A percentile compares a stretch with the other conserved stretches of the same genome.
Conservation (phyloP, 2,888 invertebrate species). For the Apamea epomidion region DNA sequence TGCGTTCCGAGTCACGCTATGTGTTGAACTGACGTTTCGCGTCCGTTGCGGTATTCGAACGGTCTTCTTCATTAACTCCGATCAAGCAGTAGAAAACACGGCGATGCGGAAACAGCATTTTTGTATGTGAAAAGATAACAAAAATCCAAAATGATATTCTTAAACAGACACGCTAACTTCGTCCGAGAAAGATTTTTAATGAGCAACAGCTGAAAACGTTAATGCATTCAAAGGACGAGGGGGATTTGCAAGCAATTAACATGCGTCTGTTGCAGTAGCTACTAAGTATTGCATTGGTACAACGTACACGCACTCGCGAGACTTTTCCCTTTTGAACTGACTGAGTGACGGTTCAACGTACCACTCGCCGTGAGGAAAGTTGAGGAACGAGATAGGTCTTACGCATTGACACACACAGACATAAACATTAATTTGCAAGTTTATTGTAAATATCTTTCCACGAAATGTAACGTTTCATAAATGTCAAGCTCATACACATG, state of each 20-base stretch:
- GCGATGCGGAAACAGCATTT: slow-evolving; percentile 59
- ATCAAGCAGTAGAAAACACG: slow-evolving; percentile 73
- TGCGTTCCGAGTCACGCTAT: slow-evolving; percentile 81
- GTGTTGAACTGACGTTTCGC: slow-evolving; percentile 80
- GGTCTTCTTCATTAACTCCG: slow-evolving; percentile 78
- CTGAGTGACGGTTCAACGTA: slow-evolving; percentile 77
- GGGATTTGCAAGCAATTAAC: slow-evolving; percentile 57
- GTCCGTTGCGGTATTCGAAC: slow-evolving; percentile 72
- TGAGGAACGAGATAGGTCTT: slow-evolving; percentile 77
- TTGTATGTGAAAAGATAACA: slow-evolving; percentile 35
- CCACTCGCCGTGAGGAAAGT: slow-evolving; percentile 80
- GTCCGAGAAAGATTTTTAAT: slow-evolving; percentile 12
- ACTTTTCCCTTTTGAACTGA: slow-evolving; percentile 81
- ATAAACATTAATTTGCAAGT: slow-evolving; percentile 61
- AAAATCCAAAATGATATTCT: slow-evolving; percentile 17
- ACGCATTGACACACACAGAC: slow-evolving; percentile 61
- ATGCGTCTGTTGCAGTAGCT: slow-evolving; percentile 37
- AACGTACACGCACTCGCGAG: slow-evolving; percentile 67
- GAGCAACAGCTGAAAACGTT: slow-evolving; percentile 12
- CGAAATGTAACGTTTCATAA: slow-evolving; percentile 48
- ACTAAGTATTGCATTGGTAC: slow-evolving; percentile 58
- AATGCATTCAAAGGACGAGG: slow-evolving; percentile 23
- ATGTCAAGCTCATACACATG: slow-evolving; percentile 41
- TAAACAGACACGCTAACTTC: neutral
- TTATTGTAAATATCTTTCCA: slow-evolving; percentile 56